Percentiles rank a stretch among this genome's conserved stretches.
phyloP scores from a whole-genome alignment of 2,888 invertebrate species.

The Eristalinus aeneus region DNA sequence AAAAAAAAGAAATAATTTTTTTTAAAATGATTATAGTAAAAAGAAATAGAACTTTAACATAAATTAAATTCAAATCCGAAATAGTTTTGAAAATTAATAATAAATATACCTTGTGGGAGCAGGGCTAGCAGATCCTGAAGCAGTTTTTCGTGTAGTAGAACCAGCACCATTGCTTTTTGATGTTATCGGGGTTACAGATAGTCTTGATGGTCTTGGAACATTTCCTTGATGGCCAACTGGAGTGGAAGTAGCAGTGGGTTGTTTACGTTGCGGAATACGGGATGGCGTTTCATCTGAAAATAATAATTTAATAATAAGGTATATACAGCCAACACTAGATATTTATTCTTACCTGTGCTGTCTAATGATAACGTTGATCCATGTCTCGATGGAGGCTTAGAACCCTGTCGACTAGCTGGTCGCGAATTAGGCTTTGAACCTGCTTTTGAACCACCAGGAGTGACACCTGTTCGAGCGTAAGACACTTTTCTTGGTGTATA shows the following conservation, averaged over 20 bases:
- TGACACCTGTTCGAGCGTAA: slow-evolving; percentile 83
- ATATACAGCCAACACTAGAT: background rate
- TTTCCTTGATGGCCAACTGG: slow-evolving; percentile 81
- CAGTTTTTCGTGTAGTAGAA: slow-evolving; percentile 85
- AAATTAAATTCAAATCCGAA: background rate
- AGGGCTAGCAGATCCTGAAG: slow-evolving; percentile 89
- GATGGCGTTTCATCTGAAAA: slow-evolving; percentile 83
- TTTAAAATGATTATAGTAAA: slow-evolving; percentile 16
- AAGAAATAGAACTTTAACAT: background rate
- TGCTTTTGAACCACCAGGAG: slow-evolving; percentile 88
- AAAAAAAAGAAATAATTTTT: no score
- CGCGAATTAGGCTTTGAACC: slow-evolving; percentile 91
- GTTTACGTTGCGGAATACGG: slow-evolving; percentile 89
- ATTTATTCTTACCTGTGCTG: slow-evolving; percentile 86
- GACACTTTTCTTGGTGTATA: slow-evolving; percentile 80
- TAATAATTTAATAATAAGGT: background rate
- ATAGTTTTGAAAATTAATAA: background rate
- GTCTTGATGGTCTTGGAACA: slow-evolving; percentile 82
- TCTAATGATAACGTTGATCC: slow-evolving; percentile 95
- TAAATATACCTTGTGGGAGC: slow-evolving; percentile 87
- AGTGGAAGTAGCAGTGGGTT: slow-evolving; percentile 83
- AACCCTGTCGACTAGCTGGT: slow-evolving; percentile 91
- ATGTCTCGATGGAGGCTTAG: slow-evolving; percentile 95
- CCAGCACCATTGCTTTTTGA: slow-evolving; percentile 85
- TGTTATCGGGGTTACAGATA: slow-evolving; percentile 83